Evolutionary conservation across 2,113 vertebrate species (phyloP).

Genomic region (Halichoerus grypus): DNA sequence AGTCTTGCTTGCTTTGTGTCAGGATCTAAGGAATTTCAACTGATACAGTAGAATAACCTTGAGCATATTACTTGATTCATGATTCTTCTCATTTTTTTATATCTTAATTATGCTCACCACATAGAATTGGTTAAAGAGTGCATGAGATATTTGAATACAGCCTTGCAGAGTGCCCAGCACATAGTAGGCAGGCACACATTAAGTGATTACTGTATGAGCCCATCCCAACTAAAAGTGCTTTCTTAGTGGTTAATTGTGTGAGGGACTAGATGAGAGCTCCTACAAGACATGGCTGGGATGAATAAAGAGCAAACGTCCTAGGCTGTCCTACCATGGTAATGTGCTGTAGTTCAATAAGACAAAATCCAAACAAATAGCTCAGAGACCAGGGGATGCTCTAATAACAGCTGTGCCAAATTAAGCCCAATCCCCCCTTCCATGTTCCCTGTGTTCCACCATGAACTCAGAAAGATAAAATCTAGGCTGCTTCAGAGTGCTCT

Average conservation of each 20-base stretch:
- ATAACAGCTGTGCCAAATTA: slow-evolving; percentile 63
- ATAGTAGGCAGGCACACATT: neutral
- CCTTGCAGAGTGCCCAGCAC: neutral
- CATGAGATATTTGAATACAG: neutral
- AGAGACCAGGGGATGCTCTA: slow-evolving; percentile 1
- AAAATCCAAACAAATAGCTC: slow-evolving; percentile 59
- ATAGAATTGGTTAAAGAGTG: neutral
- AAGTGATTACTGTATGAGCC: neutral
- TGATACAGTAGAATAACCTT: neutral
- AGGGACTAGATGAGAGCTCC: neutral
- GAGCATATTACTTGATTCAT: neutral
- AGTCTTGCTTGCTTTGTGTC: neutral
- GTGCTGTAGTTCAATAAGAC: neutral
- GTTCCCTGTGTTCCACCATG: slow-evolving; percentile 29
- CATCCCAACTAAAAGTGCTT: neutral
- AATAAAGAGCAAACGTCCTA: neutral
- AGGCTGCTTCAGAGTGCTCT: slow-evolving; percentile 28
- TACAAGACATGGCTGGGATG: neutral
- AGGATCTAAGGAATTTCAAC: neutral
- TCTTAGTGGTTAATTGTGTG: neutral
- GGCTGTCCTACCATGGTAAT: neutral
- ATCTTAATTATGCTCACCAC: neutral
- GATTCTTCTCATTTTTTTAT: neutral
- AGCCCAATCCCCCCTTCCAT: neutral
- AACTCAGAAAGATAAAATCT: slow-evolving; percentile 59